Base-by-base conservation (phyloP, 2,113 vertebrate genomes). In the Eulemur macaco region DNA sequence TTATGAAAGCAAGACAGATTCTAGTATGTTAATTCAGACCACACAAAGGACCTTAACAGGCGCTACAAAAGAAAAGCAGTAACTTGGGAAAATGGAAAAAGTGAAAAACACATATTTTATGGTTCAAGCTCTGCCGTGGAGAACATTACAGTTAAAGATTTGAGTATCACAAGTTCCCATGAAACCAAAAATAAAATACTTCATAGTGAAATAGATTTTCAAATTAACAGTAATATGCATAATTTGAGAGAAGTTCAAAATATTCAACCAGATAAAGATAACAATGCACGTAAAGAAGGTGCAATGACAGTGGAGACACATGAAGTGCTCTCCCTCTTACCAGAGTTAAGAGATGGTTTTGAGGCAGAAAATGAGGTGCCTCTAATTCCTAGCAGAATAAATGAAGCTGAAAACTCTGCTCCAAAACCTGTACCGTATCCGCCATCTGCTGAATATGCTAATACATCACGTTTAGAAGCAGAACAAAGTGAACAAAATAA, bases 401-500 rank as follows among this genome's bases (percentile, higher is more conserved):
- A 97, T 37, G 85, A 97, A 93, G 64, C 91, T 95, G 97, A 96
- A 97, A 97, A 77, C 60, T 82, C 80, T 66, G 56, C 56, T 95
- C 42, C 63, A n/a, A 92, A 90, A 86, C 47, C 87, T 63, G 21
- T 42, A 17, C 34, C 54, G 21, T 84, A 94, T 50, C 73, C 39
- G 60, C 60, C 82, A 68, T 92, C 91, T 94, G 82, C 66, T 15
- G 95, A 90, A 34, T 86, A 89, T 76, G 87, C 68, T 93, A 87
- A 80, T 58, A 31, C 42, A 58, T 94, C 97, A 66, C 84, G 86
- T 92, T 91, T 60, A 29, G 78, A 94, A 47, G 66, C 86, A 82
- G 96, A 97, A 92, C 85, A 81, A 81, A 93, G 93, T 54, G 95
- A 97, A 88, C 18, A 94, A 95, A 97, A 90, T 86, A 96, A 97